A percentile compares a stretch with the other conserved stretches of the same genome.
Conservation (phyloP, 2,797 vertebrate genomes). For the Sebastes taczanowskii region DNA sequence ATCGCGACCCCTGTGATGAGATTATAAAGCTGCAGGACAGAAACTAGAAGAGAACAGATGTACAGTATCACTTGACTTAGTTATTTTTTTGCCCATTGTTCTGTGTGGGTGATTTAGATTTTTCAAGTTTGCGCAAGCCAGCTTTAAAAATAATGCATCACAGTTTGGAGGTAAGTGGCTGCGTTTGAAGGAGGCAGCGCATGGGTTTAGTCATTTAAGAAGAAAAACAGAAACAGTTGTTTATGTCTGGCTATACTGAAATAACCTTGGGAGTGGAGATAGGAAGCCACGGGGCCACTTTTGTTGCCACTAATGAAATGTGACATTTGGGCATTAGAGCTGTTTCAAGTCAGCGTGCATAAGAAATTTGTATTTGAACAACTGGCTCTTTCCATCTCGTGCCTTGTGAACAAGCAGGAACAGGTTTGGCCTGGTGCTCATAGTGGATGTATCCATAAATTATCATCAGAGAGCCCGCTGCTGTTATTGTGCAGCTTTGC, state of each 20-base stretch:
- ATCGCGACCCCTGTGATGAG: constrained; percentile 46
- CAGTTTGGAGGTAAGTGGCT: constrained; percentile 35
- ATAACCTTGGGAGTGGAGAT: constrained; percentile 73
- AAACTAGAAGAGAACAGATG: constrained; percentile 43
- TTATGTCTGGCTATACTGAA: constrained; percentile 56
- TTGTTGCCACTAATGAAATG: constrained; percentile 67
- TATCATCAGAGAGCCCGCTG: constrained; percentile 62
- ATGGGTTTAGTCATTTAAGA: constrained; percentile 46
- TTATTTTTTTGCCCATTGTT: constrained; percentile 6
- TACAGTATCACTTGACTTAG: constrained; percentile 24
- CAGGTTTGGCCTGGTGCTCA: constrained; percentile 58
- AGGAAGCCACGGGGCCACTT: constrained; percentile 59
- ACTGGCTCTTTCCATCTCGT: constrained; percentile 51
- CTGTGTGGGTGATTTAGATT: constrained; percentile 48
- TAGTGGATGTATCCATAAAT: constrained; percentile 72
- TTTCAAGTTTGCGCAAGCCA: constrained; percentile 15
- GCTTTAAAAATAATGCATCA: constrained; percentile 30
- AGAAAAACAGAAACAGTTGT: constrained; percentile 50
- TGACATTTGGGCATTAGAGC: constrained; percentile 74
- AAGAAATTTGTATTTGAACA: constrained; percentile 68
- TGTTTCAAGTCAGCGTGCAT: constrained; percentile 66
- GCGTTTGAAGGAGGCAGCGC: constrained; percentile 33
- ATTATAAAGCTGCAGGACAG: constrained; percentile 45
- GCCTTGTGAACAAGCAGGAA: constrained; percentile 57
- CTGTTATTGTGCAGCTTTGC: constrained; percentile 62